Base-by-base conservation (phyloP, 2,797 vertebrate genomes). In the Pseudochromis fuscus region DNA sequence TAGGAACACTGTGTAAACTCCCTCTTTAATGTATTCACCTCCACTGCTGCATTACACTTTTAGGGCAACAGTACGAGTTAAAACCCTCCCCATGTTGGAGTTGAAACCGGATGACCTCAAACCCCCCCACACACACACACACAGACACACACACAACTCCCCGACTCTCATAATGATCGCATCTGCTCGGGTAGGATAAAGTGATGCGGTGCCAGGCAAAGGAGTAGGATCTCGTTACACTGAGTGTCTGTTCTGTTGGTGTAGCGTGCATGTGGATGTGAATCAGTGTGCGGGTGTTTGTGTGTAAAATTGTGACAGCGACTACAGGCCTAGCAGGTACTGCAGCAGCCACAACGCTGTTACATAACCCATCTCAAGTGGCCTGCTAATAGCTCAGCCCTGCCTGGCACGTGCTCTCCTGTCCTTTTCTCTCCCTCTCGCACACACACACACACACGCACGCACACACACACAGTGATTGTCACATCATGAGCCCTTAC, bases 361-460 rank as follows among this genome's bases (percentile, higher is more conserved):
- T 95, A 93, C 89, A 91, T 93, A 95, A 95, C 89, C 84, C 85
- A 86, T 94, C 92, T 94, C 92, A 92, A 93, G 91, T 91, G 92
- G 91, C 91, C 87, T 84, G 86, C 91, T 93, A 93, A 94, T 91
- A 92, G 93, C 92, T 92, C 91, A 92, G 90, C 90, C 88, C 86
- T 90, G 88, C 87, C 86, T 90, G 81, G 90, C 93, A 94, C 91
- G 92, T 94, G 93, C 83, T 81, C 69, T 75, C 72, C 83, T 87
- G 84, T 89, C 85, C 61, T 71, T 77, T 33, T 84, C 76, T 60
- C 63, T 75, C 66, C 40, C 72, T 50, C 25, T 19, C 30, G n/a
- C 61, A 23, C 45, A 2, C 58, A 2, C 60, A 2, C 48, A 18
- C 65, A 49, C 52, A 46, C 56, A 18, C 45, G 2, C 58, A 2